A percentile compares a stretch with the other conserved stretches of the same genome.
phyloP scores from a whole-genome alignment of 2,888 invertebrate genomes.

The Himalopsyche anomala region DNA sequence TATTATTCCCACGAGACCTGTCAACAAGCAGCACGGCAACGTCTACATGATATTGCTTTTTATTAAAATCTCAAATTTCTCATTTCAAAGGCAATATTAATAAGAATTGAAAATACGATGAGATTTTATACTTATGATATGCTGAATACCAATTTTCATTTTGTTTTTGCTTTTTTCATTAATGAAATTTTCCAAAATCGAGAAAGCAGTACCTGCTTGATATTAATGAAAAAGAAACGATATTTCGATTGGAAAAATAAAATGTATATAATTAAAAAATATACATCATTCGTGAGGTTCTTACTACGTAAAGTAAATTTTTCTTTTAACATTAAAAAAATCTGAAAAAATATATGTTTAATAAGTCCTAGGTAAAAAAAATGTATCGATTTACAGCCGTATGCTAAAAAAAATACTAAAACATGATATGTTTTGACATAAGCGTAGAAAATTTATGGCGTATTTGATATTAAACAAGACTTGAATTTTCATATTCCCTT shows the following conservation, averaged over 20 bases:
- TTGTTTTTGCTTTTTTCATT: constrained; percentile 26
- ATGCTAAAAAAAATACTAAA: too few relatives aligned
- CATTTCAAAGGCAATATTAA: constrained; percentile 43
- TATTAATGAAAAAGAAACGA: too few relatives aligned
- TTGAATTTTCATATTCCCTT: constrained; percentile 60
- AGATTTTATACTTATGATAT: constrained; percentile 9
- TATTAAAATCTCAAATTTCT: constrained; percentile 42
- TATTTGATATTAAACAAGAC: constrained; percentile 55
- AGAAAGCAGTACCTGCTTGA: neutral
- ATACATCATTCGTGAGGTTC: too few relatives aligned
- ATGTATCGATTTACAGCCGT: too few relatives aligned
- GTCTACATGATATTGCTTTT: constrained; percentile 23
- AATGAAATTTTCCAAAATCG: constrained; percentile 4
- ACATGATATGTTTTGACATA: neutral
- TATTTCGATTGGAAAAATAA: too few relatives aligned
- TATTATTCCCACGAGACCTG: constrained; percentile 27
- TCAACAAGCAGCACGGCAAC: constrained; percentile 17
- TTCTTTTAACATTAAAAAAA: too few relatives aligned
- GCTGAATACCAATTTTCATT: constrained; percentile 35
- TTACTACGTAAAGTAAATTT: too few relatives aligned
- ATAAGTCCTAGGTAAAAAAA: too few relatives aligned
- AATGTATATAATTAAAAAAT: too few relatives aligned
- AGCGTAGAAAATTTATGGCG: constrained; percentile 37
- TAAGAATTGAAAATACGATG: constrained; percentile 32
- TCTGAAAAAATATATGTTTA: too few relatives aligned